Evolutionary conservation across 2,888 invertebrate genomes (phyloP).

Genomic region (Drosophila mayaguana): DNA sequence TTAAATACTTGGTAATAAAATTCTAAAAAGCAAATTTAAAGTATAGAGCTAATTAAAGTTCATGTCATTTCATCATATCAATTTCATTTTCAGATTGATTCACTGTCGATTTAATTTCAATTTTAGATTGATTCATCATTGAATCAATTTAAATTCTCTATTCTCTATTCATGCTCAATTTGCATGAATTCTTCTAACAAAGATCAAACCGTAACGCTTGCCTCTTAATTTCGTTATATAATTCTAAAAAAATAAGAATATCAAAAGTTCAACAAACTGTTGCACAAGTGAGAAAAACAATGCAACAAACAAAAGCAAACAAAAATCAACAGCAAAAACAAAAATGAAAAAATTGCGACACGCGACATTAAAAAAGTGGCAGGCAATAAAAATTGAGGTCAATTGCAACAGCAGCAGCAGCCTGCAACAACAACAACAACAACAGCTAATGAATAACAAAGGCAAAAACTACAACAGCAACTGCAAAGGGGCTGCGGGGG

Average conservation of each 20-base stretch:
- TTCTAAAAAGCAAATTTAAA: no score
- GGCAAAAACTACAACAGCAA: constrained; percentile 37
- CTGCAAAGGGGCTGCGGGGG: neutral
- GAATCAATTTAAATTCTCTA: neutral
- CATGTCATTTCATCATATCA: neutral
- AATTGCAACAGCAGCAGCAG: constrained; percentile 59
- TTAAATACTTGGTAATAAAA: neutral
- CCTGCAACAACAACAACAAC: constrained; percentile 7
- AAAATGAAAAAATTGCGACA: constrained; percentile 57
- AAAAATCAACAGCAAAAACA: neutral
- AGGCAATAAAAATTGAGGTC: constrained; percentile 79
- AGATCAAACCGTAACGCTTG: constrained; percentile 7
- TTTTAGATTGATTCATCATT: neutral
- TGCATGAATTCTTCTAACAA: constrained; percentile 1
- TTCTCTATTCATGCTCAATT: neutral
- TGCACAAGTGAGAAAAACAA: constrained; percentile 58
- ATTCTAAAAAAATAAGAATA: constrained; percentile 10
- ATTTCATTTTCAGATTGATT: no score
- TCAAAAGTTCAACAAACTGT: constrained; percentile 75
- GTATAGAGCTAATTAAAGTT: no score
- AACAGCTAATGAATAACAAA: constrained; percentile 72
- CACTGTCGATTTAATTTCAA: neutral
- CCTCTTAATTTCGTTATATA: constrained; percentile 37
- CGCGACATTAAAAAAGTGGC: constrained; percentile 78
- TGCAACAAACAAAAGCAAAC: constrained; percentile 8